Evolutionary conservation across 2,888 invertebrate genomes (phyloP).

Genomic region (Eristalinus aeneus): DNA sequence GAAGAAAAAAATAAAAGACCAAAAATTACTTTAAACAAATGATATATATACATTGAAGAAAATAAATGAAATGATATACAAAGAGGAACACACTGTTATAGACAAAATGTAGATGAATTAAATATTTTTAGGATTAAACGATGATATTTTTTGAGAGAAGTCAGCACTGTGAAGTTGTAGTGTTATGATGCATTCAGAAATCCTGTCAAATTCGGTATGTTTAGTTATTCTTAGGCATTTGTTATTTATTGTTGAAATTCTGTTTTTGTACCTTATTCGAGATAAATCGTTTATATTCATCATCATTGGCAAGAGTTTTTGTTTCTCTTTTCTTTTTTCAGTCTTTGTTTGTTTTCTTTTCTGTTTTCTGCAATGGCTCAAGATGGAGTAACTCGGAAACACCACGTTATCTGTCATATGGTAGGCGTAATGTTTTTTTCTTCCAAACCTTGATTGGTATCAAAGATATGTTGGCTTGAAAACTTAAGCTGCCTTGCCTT

Average conservation of each 20-base stretch:
- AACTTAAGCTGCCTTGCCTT: no score
- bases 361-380: no score
- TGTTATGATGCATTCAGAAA: no score
- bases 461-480: no score
- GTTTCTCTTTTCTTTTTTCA: neutral
- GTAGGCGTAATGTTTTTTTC: no score
- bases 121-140: constrained; percentile 55
- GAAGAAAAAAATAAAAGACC: constrained; percentile 51
- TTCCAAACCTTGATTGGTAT: no score
- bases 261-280: constrained; percentile 24
- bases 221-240: constrained; percentile 17
- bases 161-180: neutral
- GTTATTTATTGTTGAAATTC: constrained; percentile 33
- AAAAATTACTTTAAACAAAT: constrained; percentile 63
- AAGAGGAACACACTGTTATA: constrained; percentile 54
- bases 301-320: neutral
- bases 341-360: neutral
- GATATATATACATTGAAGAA: constrained; percentile 29
- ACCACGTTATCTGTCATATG: no score
- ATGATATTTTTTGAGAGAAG: constrained; percentile 55
- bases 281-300: neutral
- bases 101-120: constrained; percentile 59
- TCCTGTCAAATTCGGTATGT: neutral
- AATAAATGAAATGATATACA: constrained; percentile 63
- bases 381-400: no score